A percentile compares a stretch with the other conserved stretches of the same genome.
Conservation (phyloP, 2,888 invertebrate genomes). For the Aethes cnicana region DNA sequence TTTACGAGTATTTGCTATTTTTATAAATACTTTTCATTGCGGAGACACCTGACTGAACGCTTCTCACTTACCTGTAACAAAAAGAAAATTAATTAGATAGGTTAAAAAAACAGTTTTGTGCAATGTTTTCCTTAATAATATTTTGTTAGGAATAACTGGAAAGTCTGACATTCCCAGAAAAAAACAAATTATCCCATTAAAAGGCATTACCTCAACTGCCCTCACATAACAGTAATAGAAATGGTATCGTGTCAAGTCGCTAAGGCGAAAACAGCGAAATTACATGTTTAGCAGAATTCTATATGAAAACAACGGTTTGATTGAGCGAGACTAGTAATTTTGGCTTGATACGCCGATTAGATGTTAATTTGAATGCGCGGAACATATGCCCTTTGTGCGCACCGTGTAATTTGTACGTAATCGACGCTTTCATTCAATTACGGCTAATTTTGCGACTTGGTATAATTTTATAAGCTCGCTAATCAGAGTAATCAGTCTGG, state of each 20-base stretch:
- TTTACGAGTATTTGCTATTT: too few relatives aligned
- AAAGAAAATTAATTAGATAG: not conserved
- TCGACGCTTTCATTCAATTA: too few relatives aligned
- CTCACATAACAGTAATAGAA: not conserved
- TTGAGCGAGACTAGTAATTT: constrained; percentile 33
- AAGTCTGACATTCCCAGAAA: too few relatives aligned
- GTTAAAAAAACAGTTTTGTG: not conserved
- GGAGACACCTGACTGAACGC: not conserved
- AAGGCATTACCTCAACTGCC: not conserved
- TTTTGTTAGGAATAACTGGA: too few relatives aligned
- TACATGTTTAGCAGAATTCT: constrained; percentile 1
- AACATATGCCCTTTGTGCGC: not conserved
- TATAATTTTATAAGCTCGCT: too few relatives aligned
- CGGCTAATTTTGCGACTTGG: too few relatives aligned
- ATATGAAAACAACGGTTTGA: constrained; percentile 41
- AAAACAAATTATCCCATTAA: not conserved
- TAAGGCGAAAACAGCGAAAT: constrained; percentile 4
- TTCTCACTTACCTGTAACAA: constrained; percentile 3
- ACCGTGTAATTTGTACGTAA: constrained; percentile 9
- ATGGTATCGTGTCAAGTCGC: not conserved
- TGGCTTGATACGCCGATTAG: constrained; percentile 35
- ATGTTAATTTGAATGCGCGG: constrained; percentile 5
- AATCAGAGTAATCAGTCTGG: too few relatives aligned
- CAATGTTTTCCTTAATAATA: too few relatives aligned
- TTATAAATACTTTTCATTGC: not conserved